Base-by-base conservation (phyloP, 2,113 vertebrate species). In the Xenus cinereus region DNA sequence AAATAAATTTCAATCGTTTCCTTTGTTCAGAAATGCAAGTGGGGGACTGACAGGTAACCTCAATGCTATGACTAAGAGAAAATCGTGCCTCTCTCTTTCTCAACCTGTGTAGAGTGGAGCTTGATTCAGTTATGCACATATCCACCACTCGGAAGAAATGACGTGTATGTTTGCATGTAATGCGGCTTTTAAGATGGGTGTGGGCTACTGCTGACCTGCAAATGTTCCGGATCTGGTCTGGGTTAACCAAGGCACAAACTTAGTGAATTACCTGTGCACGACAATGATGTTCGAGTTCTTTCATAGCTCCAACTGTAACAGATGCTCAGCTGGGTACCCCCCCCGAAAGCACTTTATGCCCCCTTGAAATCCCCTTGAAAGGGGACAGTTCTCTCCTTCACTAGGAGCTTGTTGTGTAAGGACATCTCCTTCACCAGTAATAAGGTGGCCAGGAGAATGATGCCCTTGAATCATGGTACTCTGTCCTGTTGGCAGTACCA, bases 121-220 rank as follows among this genome's bases (percentile, higher is more conserved):
- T 56, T 62, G 39, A 28, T 24, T 80, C 33, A 71, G 24, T 48
- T 56, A 17, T 14, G 30, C 28, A 19, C 4, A 10, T 14, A 45
- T 7, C 30, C 26, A 51, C 14, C 74, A 14, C 33, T n/a, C 0
- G 0, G 39, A 48, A 46, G 35, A 50, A 51, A 81, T 21, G 1
- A 43, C 0, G 1, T 21, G 12, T 10, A 4, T 66, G 23, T 63
- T 62, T 59, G 48, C 4, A 23, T 53, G 19, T 39, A 56, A 62
- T 18, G 18, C 5, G 50, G 16, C 33, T 60, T 59, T 45, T 62
- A 79, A 60, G 50, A 39, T 16, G 27, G 32, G 24, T 48, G 17
- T 17, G 35, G 46, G 32, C 35, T 62, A 45, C 30, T 48, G 45
- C 26, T 62, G 63, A 72, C 10, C 10, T 46, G 43, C 19, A 53